Evolutionary conservation across 1,140 invertebrate genomes (phyloP), one percentile per base, ranked within the genome.

Genomic region (Papilio polyxenes): DNA sequence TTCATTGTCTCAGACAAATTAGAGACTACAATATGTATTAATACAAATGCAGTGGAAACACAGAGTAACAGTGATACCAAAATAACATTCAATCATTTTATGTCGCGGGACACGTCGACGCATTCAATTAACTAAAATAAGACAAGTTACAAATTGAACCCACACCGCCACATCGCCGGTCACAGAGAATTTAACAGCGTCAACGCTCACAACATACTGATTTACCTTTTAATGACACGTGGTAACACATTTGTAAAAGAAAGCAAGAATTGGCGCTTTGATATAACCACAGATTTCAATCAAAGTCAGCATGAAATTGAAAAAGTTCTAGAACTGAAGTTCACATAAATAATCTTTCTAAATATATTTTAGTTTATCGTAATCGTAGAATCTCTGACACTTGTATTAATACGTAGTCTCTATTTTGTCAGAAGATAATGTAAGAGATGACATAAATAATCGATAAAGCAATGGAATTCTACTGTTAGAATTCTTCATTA

Each of bases 141-240:
- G 85, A 89, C 86, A 83, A 88, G 82, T 76, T 85, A 88, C 87
- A 89, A 88, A 89, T 89, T 88, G 87, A 84, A 84, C 80, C 62
- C 82, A 80, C 78, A 80, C 84, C 81, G 80, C 80, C 81, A 82
- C 59, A 9, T 1, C 59, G 49, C 17, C n/a, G 11, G 65, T 31
- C 85, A 84, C 85, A 85, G 85, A 88, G 85, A 86, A 88, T 89
- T 89, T 87, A 89, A 75, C 80, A 48, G 77, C 49, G 48, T 31
- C 20, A 51, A 53, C 48, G n/a, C 75, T 8, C 8, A 77, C 9
- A 44, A n/a, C 75, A 15, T 44, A 77, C 75, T 77, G 75, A 49
- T 77, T 77, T 77, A 49, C 17, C 56, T 77, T 77, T 77, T 77
- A 77, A 77, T 77, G 75, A 53, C 75, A 77, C 49, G 23, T 53